These are phyloP conservation scores for Gouania willdenowi DNA, from an alignment of 2,797 vertebrate genomes.

Conservation along the genomic window DNA sequence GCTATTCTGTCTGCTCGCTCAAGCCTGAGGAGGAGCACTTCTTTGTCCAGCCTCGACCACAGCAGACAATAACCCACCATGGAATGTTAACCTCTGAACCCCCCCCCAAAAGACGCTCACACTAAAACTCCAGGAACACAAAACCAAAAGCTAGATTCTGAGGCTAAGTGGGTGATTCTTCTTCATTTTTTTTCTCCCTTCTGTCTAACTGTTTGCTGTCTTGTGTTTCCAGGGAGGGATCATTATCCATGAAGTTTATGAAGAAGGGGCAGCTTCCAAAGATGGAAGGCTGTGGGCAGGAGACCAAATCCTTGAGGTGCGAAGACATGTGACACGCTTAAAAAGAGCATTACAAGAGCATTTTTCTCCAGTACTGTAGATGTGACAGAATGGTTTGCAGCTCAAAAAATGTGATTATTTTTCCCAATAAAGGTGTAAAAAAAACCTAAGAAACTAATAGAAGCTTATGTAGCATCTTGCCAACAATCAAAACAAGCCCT, in stretches of 20 bases:
- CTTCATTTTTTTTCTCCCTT: too few species aligned
- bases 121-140: slow-evolving; percentile 9
- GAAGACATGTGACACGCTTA: too few species aligned
- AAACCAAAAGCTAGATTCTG: neutral
- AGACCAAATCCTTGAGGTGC: slow-evolving; percentile 96
- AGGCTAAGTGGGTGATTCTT: too few species aligned
- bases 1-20: slow-evolving; percentile 66
- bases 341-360: too few species aligned
- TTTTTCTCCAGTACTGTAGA: too few species aligned
- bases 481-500: too few species aligned
- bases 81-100: slow-evolving; percentile 70
- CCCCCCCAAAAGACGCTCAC: slow-evolving; percentile 46
- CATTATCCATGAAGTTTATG: slow-evolving; percentile 98
- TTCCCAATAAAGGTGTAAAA: too few species aligned
- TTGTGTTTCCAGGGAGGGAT: slow-evolving; percentile 83
- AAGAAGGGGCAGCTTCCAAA: slow-evolving; percentile 95
- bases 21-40: slow-evolving; percentile 45
- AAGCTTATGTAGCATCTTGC: too few species aligned
- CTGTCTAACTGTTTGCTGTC: neutral
- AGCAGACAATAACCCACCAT: slow-evolving; percentile 61
- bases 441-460: too few species aligned
- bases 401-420: too few species aligned
- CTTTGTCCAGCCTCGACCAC: slow-evolving; percentile 54
- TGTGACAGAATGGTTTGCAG: neutral
- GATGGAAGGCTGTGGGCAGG: slow-evolving; percentile 97